These are phyloP conservation scores for Elaphurus davidianus DNA, from an alignment of 2,113 vertebrate genomes.

Conservation along the genomic window DNA sequence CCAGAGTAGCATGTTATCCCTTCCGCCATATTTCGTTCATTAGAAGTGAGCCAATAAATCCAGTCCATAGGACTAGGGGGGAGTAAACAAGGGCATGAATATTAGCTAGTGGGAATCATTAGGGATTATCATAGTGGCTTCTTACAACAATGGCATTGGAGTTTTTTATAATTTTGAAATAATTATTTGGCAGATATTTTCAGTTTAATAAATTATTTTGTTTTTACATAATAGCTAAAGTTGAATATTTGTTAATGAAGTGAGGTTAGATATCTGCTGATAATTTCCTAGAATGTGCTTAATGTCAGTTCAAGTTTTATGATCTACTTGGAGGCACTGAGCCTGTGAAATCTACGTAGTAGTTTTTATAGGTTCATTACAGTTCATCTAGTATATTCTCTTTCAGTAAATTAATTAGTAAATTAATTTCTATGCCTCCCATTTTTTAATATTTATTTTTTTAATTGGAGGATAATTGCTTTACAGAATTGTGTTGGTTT, in stretches of 20 bases:
- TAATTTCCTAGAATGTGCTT: neutral
- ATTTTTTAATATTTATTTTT: neutral
- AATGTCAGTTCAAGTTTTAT: neutral
- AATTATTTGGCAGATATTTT: neutral
- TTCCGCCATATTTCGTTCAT: neutral
- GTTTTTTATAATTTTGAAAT: slow-evolving; percentile 16
- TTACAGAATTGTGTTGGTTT: neutral
- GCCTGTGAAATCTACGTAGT: neutral
- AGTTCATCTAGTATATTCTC: neutral
- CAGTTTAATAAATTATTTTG: neutral
- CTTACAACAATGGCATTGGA: neutral
- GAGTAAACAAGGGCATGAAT: neutral
- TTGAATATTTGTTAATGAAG: neutral
- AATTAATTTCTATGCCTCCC: neutral
- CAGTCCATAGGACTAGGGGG: neutral
- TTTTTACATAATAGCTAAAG: neutral
- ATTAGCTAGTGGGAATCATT: neutral
- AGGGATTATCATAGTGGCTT: neutral
- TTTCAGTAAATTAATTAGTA: neutral
- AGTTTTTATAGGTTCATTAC: neutral
- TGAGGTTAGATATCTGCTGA: neutral
- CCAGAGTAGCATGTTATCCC: neutral
- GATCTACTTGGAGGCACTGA: neutral
- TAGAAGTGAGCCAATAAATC: neutral
- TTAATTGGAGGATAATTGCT: neutral